These are phyloP conservation scores for Planiliza haematocheilus DNA, from an alignment of 2,113 vertebrate genomes.

Conservation along the genomic window DNA sequence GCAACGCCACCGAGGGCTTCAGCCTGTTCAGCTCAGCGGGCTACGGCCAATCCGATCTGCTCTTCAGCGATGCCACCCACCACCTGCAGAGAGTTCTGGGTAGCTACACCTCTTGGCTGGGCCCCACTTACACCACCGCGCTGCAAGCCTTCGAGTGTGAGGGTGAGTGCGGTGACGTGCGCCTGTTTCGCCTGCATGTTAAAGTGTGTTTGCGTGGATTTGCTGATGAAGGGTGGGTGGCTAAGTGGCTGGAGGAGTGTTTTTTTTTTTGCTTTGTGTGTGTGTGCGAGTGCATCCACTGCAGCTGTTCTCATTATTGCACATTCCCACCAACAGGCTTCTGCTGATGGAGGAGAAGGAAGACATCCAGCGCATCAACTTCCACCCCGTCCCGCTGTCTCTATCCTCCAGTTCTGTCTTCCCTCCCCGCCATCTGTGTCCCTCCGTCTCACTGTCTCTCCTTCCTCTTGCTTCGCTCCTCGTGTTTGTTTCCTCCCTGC, in stretches of 20 bases:
- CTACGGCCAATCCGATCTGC: conserved; percentile 80
- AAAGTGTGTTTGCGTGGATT: conserved; percentile 38
- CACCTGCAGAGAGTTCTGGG: conserved; percentile 84
- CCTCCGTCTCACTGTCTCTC: conserved; percentile 24
- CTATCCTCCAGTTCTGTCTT: conserved; percentile 45
- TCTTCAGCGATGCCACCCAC: conserved; percentile 83
- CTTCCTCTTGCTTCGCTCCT: conserved; percentile 16
- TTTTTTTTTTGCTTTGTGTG: conserved; percentile 28
- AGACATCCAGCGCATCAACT: conserved; percentile 56
- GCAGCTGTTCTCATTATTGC: conserved; percentile 70
- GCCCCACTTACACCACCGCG: conserved; percentile 80
- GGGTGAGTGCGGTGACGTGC: conserved; percentile 70
- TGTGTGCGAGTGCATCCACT: conserved; percentile 28
- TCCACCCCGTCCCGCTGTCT: conserved; percentile 51
- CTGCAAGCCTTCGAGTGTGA: conserved; percentile 86
- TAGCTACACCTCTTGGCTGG: conserved; percentile 84
- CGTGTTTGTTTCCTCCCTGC: conserved; percentile 18
- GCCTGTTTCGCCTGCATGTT: conserved; percentile 14
- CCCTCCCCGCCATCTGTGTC: conserved; percentile 60
- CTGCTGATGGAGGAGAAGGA: conserved; percentile 79
- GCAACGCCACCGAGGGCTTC: conserved; percentile 79
- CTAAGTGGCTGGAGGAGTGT: conserved; percentile 70
- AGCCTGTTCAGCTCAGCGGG: conserved; percentile 82
- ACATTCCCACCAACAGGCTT: conserved; percentile 76
- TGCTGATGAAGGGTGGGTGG: conserved; percentile 33